phyloP scores from a whole-genome alignment of 2,113 vertebrate species.

The Pao palembangensis region DNA sequence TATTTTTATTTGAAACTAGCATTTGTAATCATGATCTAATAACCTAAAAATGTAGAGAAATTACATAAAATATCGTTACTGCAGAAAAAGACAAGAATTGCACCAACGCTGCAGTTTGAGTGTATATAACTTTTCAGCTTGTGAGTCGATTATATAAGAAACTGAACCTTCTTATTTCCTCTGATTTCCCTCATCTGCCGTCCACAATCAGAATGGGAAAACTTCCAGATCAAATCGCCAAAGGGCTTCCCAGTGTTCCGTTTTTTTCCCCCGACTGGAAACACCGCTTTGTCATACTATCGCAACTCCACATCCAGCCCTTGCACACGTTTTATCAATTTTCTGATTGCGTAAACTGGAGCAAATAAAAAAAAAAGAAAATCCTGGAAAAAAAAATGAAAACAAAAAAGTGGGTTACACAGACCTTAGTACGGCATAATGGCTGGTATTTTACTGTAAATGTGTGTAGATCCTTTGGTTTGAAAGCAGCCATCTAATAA shows the following conservation, averaged over 20 bases:
- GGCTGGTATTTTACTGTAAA: constrained; percentile 61
- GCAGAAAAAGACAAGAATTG: too few relatives aligned
- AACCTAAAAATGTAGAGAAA: too few relatives aligned
- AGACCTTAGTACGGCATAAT: constrained; percentile 17
- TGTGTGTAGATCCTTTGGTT: constrained; percentile 50
- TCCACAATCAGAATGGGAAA: constrained; percentile 47
- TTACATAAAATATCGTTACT: too few relatives aligned
- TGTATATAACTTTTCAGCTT: constrained; percentile 6
- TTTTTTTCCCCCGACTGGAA: constrained; percentile 42
- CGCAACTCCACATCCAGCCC: constrained; percentile 21
- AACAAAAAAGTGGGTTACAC: constrained; percentile 21
- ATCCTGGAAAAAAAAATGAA: constrained; percentile 1
- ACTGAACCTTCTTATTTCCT: neutral
- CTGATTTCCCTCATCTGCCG: constrained; percentile 13
- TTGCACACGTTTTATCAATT: constrained; percentile 40
- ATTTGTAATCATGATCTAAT: too few relatives aligned
- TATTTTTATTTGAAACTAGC: too few relatives aligned
- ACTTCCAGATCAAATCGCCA: constrained; percentile 56
- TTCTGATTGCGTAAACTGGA: constrained; percentile 24
- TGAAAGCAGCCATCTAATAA: constrained; percentile 52
- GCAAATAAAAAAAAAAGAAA: constrained; percentile 12
- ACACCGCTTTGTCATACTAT: constrained; percentile 24
- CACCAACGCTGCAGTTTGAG: neutral
- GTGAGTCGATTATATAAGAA: neutral
- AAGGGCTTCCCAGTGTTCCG: constrained; percentile 57